A percentile compares a stretch with the other conserved stretches of the same genome.
phyloP scores from a whole-genome alignment of 1,140 invertebrate genomes.

The Rhopalosiphum padi region DNA sequence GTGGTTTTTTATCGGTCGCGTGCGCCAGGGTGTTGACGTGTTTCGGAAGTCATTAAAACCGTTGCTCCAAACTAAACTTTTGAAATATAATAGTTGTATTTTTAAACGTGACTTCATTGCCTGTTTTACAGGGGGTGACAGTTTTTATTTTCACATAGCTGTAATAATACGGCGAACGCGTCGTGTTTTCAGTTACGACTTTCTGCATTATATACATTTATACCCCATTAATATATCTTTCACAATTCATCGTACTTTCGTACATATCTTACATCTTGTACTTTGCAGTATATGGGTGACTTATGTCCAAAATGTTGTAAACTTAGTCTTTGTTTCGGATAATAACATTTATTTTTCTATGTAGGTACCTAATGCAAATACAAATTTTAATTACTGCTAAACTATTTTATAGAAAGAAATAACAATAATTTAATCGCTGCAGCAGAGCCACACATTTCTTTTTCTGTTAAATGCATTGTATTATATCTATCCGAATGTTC shows the following conservation, averaged over 20 bases:
- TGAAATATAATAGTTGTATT: conserved; percentile 9
- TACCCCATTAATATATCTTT: background rate
- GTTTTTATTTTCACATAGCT: background rate
- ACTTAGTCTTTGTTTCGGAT: too few relatives aligned
- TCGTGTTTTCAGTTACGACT: background rate
- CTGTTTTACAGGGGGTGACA: background rate
- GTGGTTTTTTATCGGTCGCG: background rate
- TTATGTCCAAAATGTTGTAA: too few relatives aligned
- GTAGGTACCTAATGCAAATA: too few relatives aligned
- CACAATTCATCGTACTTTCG: too few relatives aligned
- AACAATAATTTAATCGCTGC: background rate
- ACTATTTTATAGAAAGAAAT: background rate
- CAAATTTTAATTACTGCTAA: too few relatives aligned
- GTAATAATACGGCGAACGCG: background rate
- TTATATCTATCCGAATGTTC: too few relatives aligned
- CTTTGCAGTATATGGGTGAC: too few relatives aligned
- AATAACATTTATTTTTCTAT: too few relatives aligned
- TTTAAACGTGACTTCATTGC: background rate
- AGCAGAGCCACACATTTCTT: background rate
- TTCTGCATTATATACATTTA: background rate
- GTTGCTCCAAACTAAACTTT: background rate
- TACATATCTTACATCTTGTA: too few relatives aligned
- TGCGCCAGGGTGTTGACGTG: background rate
- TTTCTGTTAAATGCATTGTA: background rate
- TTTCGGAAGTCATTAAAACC: conserved; percentile 21